Percentiles rank a stretch among this genome's conserved stretches.
These are phyloP conservation scores for Toxonevra muliebris DNA, from an alignment of 2,888 invertebrate genomes.

Conservation along the genomic window DNA sequence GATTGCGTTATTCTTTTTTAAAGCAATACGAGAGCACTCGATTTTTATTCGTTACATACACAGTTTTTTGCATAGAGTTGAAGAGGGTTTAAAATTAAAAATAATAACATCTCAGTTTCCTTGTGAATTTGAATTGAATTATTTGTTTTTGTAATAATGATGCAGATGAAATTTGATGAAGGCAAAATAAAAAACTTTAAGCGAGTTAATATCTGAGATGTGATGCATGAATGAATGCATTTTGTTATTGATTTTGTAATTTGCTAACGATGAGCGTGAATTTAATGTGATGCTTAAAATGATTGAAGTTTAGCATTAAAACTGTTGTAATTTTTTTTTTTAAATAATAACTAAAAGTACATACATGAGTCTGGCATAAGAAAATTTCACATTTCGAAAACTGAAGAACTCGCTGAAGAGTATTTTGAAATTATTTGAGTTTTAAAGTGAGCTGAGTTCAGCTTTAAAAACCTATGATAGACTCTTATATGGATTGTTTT, in stretches of 20 bases:
- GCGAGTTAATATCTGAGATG: background rate
- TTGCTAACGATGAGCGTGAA: background rate
- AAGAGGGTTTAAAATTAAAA: slow-evolving; percentile 55
- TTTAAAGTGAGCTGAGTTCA: too few relatives aligned
- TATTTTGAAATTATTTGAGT: too few relatives aligned
- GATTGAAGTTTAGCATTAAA: background rate
- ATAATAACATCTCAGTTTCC: slow-evolving; percentile 52
- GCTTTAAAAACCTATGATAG: too few relatives aligned
- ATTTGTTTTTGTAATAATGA: slow-evolving; percentile 16
- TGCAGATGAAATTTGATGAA: background rate
- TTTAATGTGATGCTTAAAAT: slow-evolving; percentile 16
- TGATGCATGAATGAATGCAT: background rate
- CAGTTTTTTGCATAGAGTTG: slow-evolving; percentile 12
- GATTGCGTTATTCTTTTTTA: slow-evolving; percentile 9
- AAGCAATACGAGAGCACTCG: slow-evolving; percentile 12
- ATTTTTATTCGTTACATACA: slow-evolving; percentile 30
- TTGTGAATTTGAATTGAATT: background rate
- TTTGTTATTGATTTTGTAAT: too few relatives aligned
- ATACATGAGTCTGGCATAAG: too few relatives aligned
- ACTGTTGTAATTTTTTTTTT: too few relatives aligned
- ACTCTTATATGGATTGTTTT: too few relatives aligned
- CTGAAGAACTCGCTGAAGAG: too few relatives aligned
- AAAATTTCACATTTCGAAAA: too few relatives aligned
- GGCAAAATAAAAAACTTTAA: background rate
- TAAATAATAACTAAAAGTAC: too few relatives aligned